Evolutionary conservation across 2,888 invertebrate species (phyloP).

Genomic region (Timandra comae): DNA sequence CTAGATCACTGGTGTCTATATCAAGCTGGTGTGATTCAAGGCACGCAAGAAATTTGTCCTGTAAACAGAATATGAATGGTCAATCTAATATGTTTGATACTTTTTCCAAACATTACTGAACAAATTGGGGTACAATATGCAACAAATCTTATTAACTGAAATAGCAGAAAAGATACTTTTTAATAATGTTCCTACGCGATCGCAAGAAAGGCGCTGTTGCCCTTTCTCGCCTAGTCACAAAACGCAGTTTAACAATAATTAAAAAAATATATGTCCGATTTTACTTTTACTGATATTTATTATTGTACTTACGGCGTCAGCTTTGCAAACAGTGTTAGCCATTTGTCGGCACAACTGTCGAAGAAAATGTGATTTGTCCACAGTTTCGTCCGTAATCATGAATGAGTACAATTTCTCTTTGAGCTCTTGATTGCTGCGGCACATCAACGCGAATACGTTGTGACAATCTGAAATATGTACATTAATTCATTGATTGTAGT

Average conservation of each 20-base stretch:
- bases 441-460: constrained; percentile 92
- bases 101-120: no score
- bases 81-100: no score
- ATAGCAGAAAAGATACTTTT: no score
- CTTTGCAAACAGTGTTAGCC: constrained; percentile 94
- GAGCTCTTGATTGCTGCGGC: constrained; percentile 88
- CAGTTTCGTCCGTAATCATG: constrained; percentile 88
- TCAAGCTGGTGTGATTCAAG: constrained; percentile 89
- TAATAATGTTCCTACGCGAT: no score
- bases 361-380: constrained; percentile 88
- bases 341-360: constrained; percentile 91
- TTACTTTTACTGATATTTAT: no score
- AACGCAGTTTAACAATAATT: no score
- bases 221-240: no score
- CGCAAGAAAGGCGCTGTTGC: no score
- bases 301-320: constrained; percentile 89
- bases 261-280: no score
- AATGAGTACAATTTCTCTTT: constrained; percentile 94
- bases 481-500: no score
- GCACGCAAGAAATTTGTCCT: constrained; percentile 89
- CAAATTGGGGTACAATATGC: no score
- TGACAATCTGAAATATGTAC: constrained; percentile 88
- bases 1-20: constrained; percentile 91
- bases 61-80: constrained; percentile 31
- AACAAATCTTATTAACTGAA: no score